Percentiles rank a stretch among this genome's conserved stretches.
Conservation (phyloP, 2,113 vertebrate species). For the Rallus limicola region DNA sequence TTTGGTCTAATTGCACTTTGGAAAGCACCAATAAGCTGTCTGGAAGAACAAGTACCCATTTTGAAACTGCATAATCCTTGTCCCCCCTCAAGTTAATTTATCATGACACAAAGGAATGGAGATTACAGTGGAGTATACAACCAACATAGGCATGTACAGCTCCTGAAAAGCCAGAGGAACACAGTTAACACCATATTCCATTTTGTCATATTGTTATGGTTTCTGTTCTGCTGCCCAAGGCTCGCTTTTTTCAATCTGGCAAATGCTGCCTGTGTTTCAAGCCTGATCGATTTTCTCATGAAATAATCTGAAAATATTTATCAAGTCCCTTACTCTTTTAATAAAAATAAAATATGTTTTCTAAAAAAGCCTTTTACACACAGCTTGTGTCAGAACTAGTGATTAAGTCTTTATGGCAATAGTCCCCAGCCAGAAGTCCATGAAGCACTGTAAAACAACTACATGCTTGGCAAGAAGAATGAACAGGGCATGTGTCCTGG, state of each 20-base stretch:
- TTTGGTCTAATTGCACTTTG: not conserved
- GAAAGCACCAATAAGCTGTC: not conserved
- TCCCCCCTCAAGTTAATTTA: not conserved
- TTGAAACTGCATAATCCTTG: not conserved
- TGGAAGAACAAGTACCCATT: not conserved
- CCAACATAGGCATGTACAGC: not conserved
- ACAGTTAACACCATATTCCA: not conserved
- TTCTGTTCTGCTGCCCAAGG: not conserved
- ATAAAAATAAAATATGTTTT: not conserved
- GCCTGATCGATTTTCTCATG: not conserved
- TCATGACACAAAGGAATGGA: not conserved
- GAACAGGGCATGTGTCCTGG: not conserved
- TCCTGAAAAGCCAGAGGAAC: not conserved
- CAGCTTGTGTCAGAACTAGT: not conserved
- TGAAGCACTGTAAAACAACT: not conserved
- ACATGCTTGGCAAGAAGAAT: not conserved
- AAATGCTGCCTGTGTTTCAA: not conserved
- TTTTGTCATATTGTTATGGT: rapidly evolving
- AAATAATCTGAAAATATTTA: not conserved
- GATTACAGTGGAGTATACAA: not conserved
- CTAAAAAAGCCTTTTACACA: not conserved
- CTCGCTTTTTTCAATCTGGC: not conserved
- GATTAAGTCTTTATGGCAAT: not conserved
- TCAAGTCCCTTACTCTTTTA: not conserved
- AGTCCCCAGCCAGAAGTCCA: not conserved